phyloP scores from a whole-genome alignment of 2,113 vertebrate genomes.

The Ictidomys tridecemlineatus region DNA sequence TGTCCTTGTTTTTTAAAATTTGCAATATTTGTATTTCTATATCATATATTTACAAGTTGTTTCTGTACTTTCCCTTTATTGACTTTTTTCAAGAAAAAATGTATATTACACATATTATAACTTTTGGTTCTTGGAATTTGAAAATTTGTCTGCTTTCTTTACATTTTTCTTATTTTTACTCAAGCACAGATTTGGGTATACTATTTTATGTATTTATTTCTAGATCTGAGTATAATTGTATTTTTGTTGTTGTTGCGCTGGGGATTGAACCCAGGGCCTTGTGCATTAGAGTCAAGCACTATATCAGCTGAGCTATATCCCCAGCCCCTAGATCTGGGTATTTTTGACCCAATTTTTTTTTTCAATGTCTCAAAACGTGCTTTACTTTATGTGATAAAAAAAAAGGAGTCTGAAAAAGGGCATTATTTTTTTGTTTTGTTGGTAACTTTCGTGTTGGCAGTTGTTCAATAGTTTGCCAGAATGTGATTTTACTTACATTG shows the following conservation, averaged over 20 bases:
- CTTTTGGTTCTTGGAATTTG: background rate
- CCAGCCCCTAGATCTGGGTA: background rate
- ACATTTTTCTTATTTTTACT: conserved; percentile 1
- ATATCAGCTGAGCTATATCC: no score
- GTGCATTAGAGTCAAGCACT: no score
- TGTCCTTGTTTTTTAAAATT: background rate
- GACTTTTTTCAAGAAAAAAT: background rate
- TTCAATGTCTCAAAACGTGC: conserved; percentile 8
- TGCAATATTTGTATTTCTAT: conserved; percentile 6
- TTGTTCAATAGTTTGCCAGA: background rate
- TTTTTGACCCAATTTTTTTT: background rate
- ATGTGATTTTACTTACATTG: background rate
- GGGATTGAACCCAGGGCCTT: no score
- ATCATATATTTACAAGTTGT: background rate
- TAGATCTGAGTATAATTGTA: no score
- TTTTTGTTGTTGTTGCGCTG: background rate
- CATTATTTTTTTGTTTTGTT: background rate
- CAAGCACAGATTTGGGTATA: background rate
- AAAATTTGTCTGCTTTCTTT: conserved; percentile 14
- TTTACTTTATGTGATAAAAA: conserved; percentile 6
- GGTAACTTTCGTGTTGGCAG: background rate
- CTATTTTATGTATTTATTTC: no score
- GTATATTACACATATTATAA: background rate
- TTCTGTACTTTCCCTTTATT: background rate
- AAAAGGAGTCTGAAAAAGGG: background rate